A percentile compares a stretch with the other conserved stretches of the same genome.
phyloP scores from a whole-genome alignment of 2,113 vertebrate species.

The Cyphomyrus discorhynchus region DNA sequence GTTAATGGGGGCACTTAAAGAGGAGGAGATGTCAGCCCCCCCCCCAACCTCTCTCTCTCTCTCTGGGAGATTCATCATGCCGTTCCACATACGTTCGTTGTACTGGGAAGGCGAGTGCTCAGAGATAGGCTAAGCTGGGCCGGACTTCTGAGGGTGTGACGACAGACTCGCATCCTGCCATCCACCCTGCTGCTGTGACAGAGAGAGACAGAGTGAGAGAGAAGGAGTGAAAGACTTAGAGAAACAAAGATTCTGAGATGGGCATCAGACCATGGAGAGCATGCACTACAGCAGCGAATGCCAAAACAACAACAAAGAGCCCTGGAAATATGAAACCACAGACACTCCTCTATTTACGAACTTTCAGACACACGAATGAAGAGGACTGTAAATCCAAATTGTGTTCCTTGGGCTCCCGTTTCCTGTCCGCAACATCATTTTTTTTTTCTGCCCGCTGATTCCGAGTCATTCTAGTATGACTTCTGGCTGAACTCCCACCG shows the following conservation, averaged over 20 bases:
- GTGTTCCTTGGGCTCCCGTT: too few species aligned
- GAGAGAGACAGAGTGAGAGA: not conserved
- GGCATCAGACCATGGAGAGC: not conserved
- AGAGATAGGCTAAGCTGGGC: not conserved
- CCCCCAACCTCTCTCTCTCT: not conserved
- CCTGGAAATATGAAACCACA: not conserved
- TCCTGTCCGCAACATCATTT: too few species aligned
- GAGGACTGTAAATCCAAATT: too few species aligned
- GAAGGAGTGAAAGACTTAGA: not conserved
- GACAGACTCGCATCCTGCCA: not conserved
- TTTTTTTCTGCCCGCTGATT: too few species aligned
- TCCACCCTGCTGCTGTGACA: not conserved
- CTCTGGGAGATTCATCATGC: constrained; percentile 42
- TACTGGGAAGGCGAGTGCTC: not conserved
- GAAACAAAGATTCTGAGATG: not conserved
- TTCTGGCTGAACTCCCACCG: too few species aligned
- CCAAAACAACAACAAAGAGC: not conserved
- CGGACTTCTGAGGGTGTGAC: not conserved
- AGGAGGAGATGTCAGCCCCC: constrained; percentile 32
- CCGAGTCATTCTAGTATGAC: too few species aligned
- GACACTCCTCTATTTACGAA: too few species aligned
- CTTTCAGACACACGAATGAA: too few species aligned
- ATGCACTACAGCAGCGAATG: not conserved
- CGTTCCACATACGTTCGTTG: constrained; percentile 16
- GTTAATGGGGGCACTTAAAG: constrained; percentile 62